Base-by-base conservation (phyloP, 2,888 invertebrate species). In the Plagodis dolabraria region DNA sequence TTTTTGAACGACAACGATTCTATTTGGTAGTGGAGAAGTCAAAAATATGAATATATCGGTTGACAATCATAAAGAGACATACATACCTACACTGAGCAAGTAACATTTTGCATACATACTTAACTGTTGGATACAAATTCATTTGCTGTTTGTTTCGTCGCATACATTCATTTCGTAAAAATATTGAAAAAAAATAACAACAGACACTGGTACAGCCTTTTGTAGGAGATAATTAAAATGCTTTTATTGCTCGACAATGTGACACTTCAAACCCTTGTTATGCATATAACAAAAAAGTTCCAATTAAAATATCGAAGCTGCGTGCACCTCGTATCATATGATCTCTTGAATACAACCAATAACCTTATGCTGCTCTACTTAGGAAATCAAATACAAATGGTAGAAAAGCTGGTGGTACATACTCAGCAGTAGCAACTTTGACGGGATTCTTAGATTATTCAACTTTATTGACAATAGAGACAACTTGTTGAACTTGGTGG, bases 201-300 rank as follows among this genome's bases (percentile, higher is more conserved):
- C 33, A 53, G 8, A 0, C 2, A 8, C 0, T 10, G 36, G 12
- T 7, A 7, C 10, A 6, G 43, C 11, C 59, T 60, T 0, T 10
- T 36, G 12, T 7, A 7, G 22, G 4, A 36, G 10, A 57, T 60
- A 47, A 67, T 63, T 67, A 60, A 54, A 54, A 12, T 35, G 36
- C 51, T 45, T 38, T 57, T 10, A 56, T 52, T 60, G 60, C 59
- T 69, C 67, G 60, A 61, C 71, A 63, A 71, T 67, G 63, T 69
- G 58, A 58, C 75, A 71, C 76, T 79, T 71, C 71, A 79, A 65
- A 63, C 68, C 57, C 22, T 22, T 22, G 22, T 22, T 22, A 22
- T 51, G 60, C 71, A 63, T 53, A 56, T 70, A 76, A 81, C 78
- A 83, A 80, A 76, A 79, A 77, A 36, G 71, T 70, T 75, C 74